Percentiles rank a stretch among this genome's conserved stretches.
Evolutionary conservation across 2,797 vertebrate species (phyloP).

Genomic region (Gallinago solitaria): DNA sequence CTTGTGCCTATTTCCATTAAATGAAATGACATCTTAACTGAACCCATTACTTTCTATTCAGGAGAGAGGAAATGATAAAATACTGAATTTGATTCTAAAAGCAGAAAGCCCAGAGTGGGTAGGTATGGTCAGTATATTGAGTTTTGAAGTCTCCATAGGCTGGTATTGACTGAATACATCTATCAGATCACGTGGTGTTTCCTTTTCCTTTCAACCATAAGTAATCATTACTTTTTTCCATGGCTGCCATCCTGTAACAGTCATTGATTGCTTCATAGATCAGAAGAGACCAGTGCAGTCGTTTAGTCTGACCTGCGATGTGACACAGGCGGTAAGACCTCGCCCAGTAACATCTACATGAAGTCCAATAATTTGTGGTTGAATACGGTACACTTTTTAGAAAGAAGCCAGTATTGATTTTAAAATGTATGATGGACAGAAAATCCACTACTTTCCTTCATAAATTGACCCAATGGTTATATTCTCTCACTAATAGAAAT

Average conservation of each 20-base stretch:
- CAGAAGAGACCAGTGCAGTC: background rate
- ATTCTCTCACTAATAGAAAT: background rate
- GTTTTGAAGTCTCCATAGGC: background rate
- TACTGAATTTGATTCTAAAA: background rate
- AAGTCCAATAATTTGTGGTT: background rate
- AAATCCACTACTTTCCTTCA: background rate
- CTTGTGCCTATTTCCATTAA: background rate
- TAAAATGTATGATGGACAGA: background rate
- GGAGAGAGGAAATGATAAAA: background rate
- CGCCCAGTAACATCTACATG: background rate
- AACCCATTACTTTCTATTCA: background rate
- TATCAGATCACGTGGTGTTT: background rate
- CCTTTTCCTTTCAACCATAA: background rate
- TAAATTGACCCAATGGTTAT: background rate
- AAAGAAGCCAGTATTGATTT: constrained; percentile 23
- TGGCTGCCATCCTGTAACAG: background rate
- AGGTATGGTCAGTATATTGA: background rate
- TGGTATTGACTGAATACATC: background rate
- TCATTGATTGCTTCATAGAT: constrained; percentile 33
- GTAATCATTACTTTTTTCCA: background rate
- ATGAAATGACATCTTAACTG: background rate
- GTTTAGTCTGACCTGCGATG: background rate
- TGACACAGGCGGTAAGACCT: background rate
- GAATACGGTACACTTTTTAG: background rate
- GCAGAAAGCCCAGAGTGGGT: background rate